Evolutionary conservation across 2,888 invertebrate species (phyloP), one percentile per base, ranked within the genome.

Genomic region (Kuschelorhynchus macadamiae): DNA sequence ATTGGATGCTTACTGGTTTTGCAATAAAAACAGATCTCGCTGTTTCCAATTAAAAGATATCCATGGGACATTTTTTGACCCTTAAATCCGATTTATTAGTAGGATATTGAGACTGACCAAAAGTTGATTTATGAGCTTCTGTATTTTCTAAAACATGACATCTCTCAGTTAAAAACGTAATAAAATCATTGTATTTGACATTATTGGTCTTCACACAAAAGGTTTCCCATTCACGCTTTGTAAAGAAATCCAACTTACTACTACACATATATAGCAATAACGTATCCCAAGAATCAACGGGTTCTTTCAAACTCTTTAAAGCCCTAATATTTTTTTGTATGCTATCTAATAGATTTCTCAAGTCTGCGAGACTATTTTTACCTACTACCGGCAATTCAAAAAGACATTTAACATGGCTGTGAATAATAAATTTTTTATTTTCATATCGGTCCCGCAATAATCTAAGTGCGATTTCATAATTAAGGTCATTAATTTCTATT

Each of bases 151-250:
- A 11, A 9, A 44, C 11, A 44, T 44, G 44, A 44, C 44, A 44
- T 11, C 44, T 12, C 16, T 44, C 44, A 7, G 14, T 44, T 4
- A 44, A 11, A 17, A 44, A 44, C 5, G 11, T 44, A 3, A 44
- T 14, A 44, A 44, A 44, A 44, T 44, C 44, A 11, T 12, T 18
- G 11, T 16, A 44, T 14, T 12, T 44, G 4, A 44, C 17, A 7
- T 1, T 9, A 44, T 18, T 44, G 11, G 11, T 4, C 16, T 44
- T 44, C 44, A 44, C 16, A 44, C 44, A 44, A 44, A 18, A 14
- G 4, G 44, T 44, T 44, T 44, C 44, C 44, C 44, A 44, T 17
- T 44, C 44, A 14, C 44, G 44, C 18, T 16, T 44, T 5, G 44
- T 14, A 14, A 4, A 16, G 5, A 44, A 8, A 16, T 44, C 44